Percentiles rank a stretch among this genome's conserved stretches.
These are phyloP conservation scores for Polydrusus tereticollis DNA, from an alignment of 2,888 invertebrate genomes.

Conservation along the genomic window DNA sequence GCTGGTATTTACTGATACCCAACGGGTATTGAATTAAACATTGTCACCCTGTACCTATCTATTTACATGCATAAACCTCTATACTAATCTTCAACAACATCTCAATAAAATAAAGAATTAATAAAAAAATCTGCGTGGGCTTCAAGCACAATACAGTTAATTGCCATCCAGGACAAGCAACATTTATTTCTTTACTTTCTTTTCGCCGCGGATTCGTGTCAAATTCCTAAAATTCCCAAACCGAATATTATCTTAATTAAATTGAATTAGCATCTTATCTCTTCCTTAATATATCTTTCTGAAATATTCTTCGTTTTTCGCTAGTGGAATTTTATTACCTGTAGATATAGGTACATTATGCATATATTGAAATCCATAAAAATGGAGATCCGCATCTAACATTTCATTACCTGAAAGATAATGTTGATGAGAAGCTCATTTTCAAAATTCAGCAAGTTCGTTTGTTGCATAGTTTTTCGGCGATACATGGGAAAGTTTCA, in stretches of 20 bases:
- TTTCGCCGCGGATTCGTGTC: conserved; percentile 48
- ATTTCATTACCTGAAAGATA: not conserved
- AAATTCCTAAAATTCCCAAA: conserved; percentile 43
- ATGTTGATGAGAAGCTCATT: no score
- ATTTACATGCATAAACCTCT: no score
- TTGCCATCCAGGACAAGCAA: conserved; percentile 11
- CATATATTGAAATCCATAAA: not conserved
- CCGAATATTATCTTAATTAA: conserved; percentile 18
- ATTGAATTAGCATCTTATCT: conserved; percentile 26
- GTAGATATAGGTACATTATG: no score
- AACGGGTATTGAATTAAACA: no score
- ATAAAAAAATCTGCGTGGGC: conserved; percentile 7
- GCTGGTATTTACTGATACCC: no score
- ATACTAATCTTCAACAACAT: not conserved
- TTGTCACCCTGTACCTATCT: no score
- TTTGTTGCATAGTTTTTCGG: no score
- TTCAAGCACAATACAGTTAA: conserved; percentile 18
- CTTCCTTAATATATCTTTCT: not conserved
- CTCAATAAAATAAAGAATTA: not conserved
- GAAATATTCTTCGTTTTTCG: not conserved
- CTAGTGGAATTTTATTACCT: not conserved
- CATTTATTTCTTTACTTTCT: conserved; percentile 31
- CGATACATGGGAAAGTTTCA: no score
- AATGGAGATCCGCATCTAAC: not conserved
- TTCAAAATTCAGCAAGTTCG: no score